A percentile compares a stretch with the other conserved stretches of the same genome.
Conservation (phyloP, 2,888 invertebrate genomes). For the Heliconius charithonia region DNA sequence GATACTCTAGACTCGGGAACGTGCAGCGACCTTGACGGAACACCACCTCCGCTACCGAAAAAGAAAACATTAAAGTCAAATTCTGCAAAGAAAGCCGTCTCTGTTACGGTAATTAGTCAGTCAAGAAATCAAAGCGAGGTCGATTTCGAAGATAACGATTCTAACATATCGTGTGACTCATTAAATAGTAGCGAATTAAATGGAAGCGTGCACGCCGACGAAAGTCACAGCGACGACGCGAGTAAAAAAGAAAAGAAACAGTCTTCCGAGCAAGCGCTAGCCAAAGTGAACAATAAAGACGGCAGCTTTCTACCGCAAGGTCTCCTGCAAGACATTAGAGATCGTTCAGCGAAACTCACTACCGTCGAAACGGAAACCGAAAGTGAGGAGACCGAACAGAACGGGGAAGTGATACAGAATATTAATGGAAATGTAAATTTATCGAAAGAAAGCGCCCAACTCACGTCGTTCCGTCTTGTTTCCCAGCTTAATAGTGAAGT, state of each 20-base stretch:
- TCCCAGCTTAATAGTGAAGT: slow-evolving; percentile 77
- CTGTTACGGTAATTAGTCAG: slow-evolving; percentile 83
- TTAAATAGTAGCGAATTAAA: slow-evolving; percentile 88
- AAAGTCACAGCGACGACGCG: slow-evolving; percentile 73
- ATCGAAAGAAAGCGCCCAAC: slow-evolving; percentile 78
- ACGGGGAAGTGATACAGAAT: slow-evolving; percentile 72
- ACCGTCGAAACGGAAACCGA: slow-evolving; percentile 77
- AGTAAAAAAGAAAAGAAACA: slow-evolving; percentile 74
- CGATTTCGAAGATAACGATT: slow-evolving; percentile 89
- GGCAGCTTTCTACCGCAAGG: slow-evolving; percentile 85
- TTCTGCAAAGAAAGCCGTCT: slow-evolving; percentile 79
- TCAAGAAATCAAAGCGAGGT: slow-evolving; percentile 85
- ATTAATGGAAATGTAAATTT: slow-evolving; percentile 78
- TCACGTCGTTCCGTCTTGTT: slow-evolving; percentile 81
- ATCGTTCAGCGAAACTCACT: slow-evolving; percentile 83
- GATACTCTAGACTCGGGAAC: slow-evolving; percentile 93
- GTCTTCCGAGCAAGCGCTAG: slow-evolving; percentile 61
- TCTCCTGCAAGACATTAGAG: slow-evolving; percentile 87
- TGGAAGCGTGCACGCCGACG: slow-evolving; percentile 79
- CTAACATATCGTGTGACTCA: slow-evolving; percentile 92
- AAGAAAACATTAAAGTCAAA: slow-evolving; percentile 84
- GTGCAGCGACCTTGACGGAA: slow-evolving; percentile 91
- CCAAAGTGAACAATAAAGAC: slow-evolving; percentile 71
- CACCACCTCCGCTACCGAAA: slow-evolving; percentile 87
- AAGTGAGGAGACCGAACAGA: slow-evolving; percentile 68